These are phyloP conservation scores for Limonius californicus DNA, from an alignment of 1,140 invertebrate species.

Conservation along the genomic window DNA sequence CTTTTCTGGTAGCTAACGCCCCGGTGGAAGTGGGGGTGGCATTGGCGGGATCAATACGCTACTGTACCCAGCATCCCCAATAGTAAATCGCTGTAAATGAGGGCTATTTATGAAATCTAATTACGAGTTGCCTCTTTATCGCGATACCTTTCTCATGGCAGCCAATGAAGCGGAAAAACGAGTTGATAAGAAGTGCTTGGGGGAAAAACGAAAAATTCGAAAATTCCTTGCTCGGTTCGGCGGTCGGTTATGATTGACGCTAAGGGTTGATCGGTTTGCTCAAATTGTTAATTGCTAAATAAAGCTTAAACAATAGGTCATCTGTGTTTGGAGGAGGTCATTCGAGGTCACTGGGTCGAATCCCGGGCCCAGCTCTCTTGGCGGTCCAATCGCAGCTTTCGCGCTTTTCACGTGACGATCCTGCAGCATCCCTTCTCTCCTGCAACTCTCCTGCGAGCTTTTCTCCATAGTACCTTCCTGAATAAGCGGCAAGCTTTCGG, in stretches of 20 bases:
- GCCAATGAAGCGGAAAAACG: too few relatives aligned
- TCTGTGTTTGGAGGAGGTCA: slow-evolving; percentile 6
- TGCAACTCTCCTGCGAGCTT: slow-evolving; percentile 22
- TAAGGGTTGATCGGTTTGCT: neutral
- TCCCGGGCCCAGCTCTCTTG: slow-evolving; percentile 40
- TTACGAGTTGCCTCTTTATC: too few relatives aligned
- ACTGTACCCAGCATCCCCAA: slow-evolving; percentile 3
- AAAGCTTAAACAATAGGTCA: slow-evolving; percentile 8
- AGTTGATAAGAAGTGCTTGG: too few relatives aligned
- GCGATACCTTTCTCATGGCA: too few relatives aligned
- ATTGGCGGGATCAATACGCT: slow-evolving; percentile 1
- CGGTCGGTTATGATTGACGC: too few relatives aligned
- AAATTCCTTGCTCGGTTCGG: too few relatives aligned
- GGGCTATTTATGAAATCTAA: neutral
- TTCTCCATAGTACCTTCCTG: slow-evolving; percentile 29
- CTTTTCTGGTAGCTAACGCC: slow-evolving; percentile 8
- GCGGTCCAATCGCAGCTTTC: slow-evolving; percentile 34
- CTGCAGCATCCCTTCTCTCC: slow-evolving; percentile 42
- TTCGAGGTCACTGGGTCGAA: slow-evolving; percentile 46
- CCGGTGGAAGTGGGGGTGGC: neutral
- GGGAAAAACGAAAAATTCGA: too few relatives aligned
- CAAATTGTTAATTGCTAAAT: neutral
- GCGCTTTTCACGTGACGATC: slow-evolving; percentile 38
- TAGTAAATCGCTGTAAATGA: neutral
- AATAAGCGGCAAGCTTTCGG: slow-evolving; percentile 24